These are phyloP conservation scores for Pyxicephalus adspersus DNA, from an alignment of 2,113 vertebrate species.

Conservation along the genomic window DNA sequence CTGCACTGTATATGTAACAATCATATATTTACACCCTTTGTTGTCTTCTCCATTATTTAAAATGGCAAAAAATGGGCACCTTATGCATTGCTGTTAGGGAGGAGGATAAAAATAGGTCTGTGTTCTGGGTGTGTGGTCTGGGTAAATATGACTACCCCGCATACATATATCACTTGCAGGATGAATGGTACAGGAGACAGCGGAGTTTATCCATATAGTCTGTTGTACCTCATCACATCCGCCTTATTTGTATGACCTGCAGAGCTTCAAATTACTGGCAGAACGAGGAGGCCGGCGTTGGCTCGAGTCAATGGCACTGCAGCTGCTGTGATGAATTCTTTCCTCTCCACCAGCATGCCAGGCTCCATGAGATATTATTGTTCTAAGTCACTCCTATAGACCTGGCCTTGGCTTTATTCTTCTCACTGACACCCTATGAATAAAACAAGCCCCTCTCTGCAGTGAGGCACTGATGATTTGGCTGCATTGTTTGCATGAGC, in stretches of 20 bases:
- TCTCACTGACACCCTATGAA: neutral
- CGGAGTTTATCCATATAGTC: slow-evolving; percentile 15
- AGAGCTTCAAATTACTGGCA: slow-evolving; percentile 42
- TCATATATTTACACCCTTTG: too few species aligned
- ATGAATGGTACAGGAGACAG: slow-evolving; percentile 28
- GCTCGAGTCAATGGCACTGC: slow-evolving; percentile 41
- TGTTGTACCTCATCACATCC: slow-evolving; percentile 9
- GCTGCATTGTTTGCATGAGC: neutral
- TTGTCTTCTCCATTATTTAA: too few species aligned
- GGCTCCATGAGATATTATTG: slow-evolving; percentile 34
- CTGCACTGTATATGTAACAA: too few species aligned
- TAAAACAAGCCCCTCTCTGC: neutral
- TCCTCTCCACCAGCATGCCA: slow-evolving; percentile 17
- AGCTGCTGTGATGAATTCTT: slow-evolving; percentile 48
- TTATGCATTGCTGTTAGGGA: neutral
- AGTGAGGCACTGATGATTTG: neutral
- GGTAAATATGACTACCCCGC: neutral
- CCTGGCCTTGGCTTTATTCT: slow-evolving; percentile 24
- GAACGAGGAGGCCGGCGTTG: slow-evolving; percentile 27
- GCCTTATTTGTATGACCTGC: slow-evolving; percentile 52
- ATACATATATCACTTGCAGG: slow-evolving; percentile 16
- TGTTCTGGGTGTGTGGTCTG: neutral
- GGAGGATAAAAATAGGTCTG: neutral
- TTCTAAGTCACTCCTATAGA: slow-evolving; percentile 27
- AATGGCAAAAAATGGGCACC: neutral